phyloP scores from a whole-genome alignment of 2,888 invertebrate genomes.

The Dolichopus griseipennis region DNA sequence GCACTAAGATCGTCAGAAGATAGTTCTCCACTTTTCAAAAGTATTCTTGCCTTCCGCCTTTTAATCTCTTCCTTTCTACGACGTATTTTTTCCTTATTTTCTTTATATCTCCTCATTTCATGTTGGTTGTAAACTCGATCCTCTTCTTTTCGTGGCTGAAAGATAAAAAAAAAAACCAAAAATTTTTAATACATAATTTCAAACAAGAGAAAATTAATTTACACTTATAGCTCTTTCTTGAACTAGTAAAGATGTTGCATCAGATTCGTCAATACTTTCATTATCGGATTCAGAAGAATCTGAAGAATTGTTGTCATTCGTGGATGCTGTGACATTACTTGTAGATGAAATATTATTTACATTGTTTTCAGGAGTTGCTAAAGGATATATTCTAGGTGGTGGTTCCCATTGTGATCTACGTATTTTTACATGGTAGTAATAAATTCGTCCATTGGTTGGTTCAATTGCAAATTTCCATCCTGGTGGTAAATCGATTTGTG shows the following conservation, averaged over 20 bases:
- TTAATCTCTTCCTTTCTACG: conserved; percentile 42
- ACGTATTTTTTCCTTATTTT: conserved; percentile 69
- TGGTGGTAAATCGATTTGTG: conserved; percentile 61
- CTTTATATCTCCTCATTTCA: conserved; percentile 65
- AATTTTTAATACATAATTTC: not conserved
- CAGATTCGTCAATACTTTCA: conserved; percentile 34
- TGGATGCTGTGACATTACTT: not conserved
- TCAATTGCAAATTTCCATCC: conserved; percentile 84
- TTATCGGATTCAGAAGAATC: conserved; percentile 14
- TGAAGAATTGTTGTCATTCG: conserved; percentile 8
- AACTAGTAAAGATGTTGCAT: conserved; percentile 47
- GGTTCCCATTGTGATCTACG: conserved; percentile 74
- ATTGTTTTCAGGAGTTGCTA: conserved; percentile 14
- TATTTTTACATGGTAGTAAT: conserved; percentile 82
- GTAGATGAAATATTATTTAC: not conserved
- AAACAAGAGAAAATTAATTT: conserved; percentile 21
- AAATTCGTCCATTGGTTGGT: conserved; percentile 64
- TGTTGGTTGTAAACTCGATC: conserved; percentile 60
- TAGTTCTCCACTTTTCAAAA: not conserved
- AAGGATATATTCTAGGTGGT: conserved; percentile 41
- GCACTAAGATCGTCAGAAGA: not conserved
- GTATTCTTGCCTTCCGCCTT: not conserved
- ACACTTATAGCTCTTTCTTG: conserved; percentile 56
- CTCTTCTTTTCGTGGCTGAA: conserved; percentile 71
- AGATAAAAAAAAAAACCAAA: conserved; percentile 15